phyloP scores from a whole-genome alignment of 2,888 invertebrate genomes.

The Azorinus chamasolen region DNA sequence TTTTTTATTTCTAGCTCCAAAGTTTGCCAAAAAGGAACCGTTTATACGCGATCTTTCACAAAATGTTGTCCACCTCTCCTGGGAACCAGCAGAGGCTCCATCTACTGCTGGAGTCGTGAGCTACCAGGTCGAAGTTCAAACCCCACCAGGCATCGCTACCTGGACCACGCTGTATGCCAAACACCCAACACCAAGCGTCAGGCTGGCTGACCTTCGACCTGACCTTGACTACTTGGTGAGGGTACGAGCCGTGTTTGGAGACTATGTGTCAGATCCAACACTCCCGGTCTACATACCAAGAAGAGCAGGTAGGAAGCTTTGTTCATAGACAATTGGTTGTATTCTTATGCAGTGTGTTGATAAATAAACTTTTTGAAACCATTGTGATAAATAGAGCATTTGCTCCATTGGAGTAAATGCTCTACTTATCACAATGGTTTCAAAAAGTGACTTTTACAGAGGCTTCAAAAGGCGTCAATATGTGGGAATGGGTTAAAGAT shows the following conservation, averaged over 20 bases:
- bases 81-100: conserved; percentile 96
- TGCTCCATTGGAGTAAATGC: no score
- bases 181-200: conserved; percentile 69
- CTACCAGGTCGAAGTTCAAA: conserved; percentile 95
- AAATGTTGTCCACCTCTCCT: conserved; percentile 95
- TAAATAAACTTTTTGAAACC: no score
- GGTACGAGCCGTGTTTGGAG: conserved; percentile 97
- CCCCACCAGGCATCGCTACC: conserved; percentile 84
- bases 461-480: no score
- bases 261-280: conserved; percentile 98
- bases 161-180: conserved; percentile 81
- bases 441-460: no score
- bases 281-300: conserved; percentile 88
- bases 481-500: no score
- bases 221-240: conserved; percentile 96
- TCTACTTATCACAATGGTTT: no score
- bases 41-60: conserved; percentile 97
- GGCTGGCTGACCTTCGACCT: conserved; percentile 75
- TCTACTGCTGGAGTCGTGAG: conserved; percentile 93
- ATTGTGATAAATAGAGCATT: no score
- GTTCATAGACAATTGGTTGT: no score
- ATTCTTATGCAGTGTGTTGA: no score
- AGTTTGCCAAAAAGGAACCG: conserved; percentile 90
- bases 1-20: conserved; percentile 73
- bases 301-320: conserved; percentile 72